Evolutionary conservation across 1,140 invertebrate species (phyloP).

Genomic region (Drosophila nannoptera): DNA sequence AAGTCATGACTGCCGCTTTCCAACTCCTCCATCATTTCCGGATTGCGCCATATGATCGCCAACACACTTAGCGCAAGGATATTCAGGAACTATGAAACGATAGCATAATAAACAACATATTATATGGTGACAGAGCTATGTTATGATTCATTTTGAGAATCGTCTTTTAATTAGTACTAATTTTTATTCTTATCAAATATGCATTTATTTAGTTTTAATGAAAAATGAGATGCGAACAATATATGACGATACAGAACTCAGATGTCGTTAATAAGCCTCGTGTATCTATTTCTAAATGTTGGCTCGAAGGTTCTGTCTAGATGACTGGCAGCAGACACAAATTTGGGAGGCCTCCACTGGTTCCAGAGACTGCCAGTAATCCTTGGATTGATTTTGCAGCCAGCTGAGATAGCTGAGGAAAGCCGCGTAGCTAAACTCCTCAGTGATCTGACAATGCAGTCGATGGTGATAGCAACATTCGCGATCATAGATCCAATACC

Average conservation of each 20-base stretch:
- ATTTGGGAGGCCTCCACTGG: slow-evolving; percentile 8
- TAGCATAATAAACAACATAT: neutral
- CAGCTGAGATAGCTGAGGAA: slow-evolving; percentile 45
- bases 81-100: slow-evolving; percentile 83
- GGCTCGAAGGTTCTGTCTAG: neutral
- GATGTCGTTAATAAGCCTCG: too few species aligned
- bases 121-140: neutral
- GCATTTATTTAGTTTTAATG: too few species aligned
- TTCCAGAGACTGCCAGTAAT: slow-evolving; percentile 50
- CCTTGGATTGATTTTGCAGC: slow-evolving; percentile 33
- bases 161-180: too few species aligned
- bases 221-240: too few species aligned
- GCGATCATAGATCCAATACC: slow-evolving; percentile 55
- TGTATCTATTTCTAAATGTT: too few species aligned
- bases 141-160: too few species aligned
- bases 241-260: too few species aligned
- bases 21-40: slow-evolving; percentile 82
- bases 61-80: slow-evolving; percentile 85
- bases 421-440: slow-evolving; percentile 36
- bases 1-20: slow-evolving; percentile 75
- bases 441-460: slow-evolving; percentile 31
- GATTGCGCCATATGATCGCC: slow-evolving; percentile 86
- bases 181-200: too few species aligned
- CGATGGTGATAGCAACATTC: slow-evolving; percentile 56
- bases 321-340: slow-evolving; percentile 25